Evolutionary conservation across 2,888 invertebrate genomes (phyloP).

Genomic region (Drosophila nigritarsus): DNA sequence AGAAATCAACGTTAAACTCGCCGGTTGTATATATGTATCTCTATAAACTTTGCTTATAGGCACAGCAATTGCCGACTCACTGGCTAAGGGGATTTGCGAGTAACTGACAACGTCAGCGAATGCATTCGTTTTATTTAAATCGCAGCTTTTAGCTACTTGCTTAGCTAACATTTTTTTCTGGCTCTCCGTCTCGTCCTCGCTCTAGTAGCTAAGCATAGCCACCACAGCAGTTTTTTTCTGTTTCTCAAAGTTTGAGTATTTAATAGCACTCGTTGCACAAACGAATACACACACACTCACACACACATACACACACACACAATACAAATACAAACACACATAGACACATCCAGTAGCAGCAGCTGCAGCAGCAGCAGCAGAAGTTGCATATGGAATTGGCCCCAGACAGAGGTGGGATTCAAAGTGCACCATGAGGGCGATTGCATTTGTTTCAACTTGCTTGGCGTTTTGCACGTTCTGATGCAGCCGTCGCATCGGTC

Average conservation of each 20-base stretch:
- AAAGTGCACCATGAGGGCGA: slow-evolving; percentile 15
- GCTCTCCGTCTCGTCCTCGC: neutral
- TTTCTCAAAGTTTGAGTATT: neutral
- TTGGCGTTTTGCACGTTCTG: slow-evolving; percentile 11
- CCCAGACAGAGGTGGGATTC: slow-evolving; percentile 19
- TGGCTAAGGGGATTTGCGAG: neutral
- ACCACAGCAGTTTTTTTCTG: slow-evolving; percentile 2
- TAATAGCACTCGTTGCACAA: too few relatives aligned
- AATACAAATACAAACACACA: too few relatives aligned
- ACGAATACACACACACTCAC: too few relatives aligned
- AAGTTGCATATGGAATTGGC: slow-evolving; percentile 19
- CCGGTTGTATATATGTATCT: neutral
- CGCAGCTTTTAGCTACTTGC: slow-evolving; percentile 11
- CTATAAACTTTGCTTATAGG: neutral
- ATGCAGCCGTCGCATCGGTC: neutral
- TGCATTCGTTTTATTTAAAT: slow-evolving; percentile 33
- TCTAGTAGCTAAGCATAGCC: neutral
- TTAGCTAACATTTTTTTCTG: neutral
- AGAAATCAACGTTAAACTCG: neutral
- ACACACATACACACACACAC: too few relatives aligned
- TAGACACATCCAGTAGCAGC: too few relatives aligned
- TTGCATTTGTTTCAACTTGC: slow-evolving; percentile 34
- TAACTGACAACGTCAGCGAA: slow-evolving; percentile 40
- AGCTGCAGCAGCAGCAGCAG: neutral
- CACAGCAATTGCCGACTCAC: neutral